phyloP scores from a whole-genome alignment of 2,797 vertebrate species.

The Poeciliopsis turneri region DNA sequence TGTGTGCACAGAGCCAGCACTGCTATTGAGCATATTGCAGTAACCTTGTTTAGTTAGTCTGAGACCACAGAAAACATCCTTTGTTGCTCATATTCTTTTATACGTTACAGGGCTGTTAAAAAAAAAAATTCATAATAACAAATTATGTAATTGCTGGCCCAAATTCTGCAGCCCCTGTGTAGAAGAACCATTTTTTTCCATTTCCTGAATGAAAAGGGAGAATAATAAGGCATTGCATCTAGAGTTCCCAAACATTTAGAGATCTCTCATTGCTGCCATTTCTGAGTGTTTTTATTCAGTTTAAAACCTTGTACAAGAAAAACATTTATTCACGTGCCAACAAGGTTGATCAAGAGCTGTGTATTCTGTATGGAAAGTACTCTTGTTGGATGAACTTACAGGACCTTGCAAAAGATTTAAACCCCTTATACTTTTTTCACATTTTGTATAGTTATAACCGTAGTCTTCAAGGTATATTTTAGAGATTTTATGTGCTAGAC shows the following conservation, averaged over 20 bases:
- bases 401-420: neutral
- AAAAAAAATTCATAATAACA: neutral
- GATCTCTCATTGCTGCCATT: neutral
- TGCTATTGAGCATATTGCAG: neutral
- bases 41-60: neutral
- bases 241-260: neutral
- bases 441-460: neutral
- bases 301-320: slow-evolving; percentile 2
- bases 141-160: neutral
- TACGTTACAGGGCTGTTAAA: neutral
- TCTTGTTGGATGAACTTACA: neutral
- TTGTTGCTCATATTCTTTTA: neutral
- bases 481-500: neutral
- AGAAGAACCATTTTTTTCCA: neutral
- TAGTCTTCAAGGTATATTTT: neutral
- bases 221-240: neutral
- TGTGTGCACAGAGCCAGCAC: neutral
- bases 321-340: neutral
- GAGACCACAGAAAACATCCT: neutral
- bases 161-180: neutral
- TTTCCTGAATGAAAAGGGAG: neutral
- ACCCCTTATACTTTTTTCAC: neutral
- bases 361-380: neutral
- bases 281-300: neutral
- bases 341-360: neutral